Evolutionary conservation across 2,113 vertebrate species (phyloP).

Genomic region (Cynocephalus volans): DNA sequence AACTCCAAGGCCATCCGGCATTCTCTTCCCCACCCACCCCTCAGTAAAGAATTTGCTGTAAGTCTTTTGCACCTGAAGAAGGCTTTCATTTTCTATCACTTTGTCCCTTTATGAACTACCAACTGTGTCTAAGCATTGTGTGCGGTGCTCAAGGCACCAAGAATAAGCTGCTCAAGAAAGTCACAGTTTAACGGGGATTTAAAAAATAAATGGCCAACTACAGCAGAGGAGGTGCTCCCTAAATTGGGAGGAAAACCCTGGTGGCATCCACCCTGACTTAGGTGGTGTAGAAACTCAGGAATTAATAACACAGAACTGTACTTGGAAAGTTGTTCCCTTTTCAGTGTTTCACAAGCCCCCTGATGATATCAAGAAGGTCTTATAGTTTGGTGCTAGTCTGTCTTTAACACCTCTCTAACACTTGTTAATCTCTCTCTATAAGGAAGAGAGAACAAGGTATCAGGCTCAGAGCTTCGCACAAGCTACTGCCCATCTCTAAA

Average conservation of each 20-base stretch:
- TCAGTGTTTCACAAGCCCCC: neutral
- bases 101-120: neutral
- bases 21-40: neutral
- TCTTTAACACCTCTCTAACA: neutral
- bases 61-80: neutral
- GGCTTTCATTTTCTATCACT: neutral
- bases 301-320: neutral
- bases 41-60: neutral
- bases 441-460: neutral
- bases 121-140: neutral
- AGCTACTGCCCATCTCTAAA: neutral
- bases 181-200: neutral
- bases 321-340: neutral
- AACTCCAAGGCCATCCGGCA: neutral
- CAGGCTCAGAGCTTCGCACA: neutral
- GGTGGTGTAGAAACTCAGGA: neutral
- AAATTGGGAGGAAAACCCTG: neutral
- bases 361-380: neutral
- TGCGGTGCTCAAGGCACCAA: neutral
- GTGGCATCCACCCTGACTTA: neutral
- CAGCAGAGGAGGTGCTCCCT: neutral
- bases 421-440: neutral
- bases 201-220: neutral
- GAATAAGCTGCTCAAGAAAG: neutral
- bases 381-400: neutral